These are phyloP conservation scores for Aspidiotus rigidus DNA, from an alignment of 2,888 invertebrate genomes.

Conservation along the genomic window DNA sequence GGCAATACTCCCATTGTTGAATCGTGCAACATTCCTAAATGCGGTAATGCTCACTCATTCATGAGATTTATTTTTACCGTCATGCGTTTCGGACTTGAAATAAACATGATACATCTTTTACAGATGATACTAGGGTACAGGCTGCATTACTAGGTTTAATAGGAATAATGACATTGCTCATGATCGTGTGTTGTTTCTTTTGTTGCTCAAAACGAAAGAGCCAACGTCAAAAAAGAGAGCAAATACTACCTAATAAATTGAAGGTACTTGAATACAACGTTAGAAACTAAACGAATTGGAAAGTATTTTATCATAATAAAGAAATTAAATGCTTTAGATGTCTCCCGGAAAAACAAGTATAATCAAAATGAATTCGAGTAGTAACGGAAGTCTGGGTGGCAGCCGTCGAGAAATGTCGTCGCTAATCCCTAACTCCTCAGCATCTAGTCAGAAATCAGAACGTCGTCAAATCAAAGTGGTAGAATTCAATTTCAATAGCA, in stretches of 20 bases:
- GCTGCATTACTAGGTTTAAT: slow-evolving; percentile 9
- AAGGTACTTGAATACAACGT: slow-evolving; percentile 5
- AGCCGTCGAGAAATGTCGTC: slow-evolving; percentile 40
- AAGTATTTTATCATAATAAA: too few species aligned
- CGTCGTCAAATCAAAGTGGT: slow-evolving; percentile 51
- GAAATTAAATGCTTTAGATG: slow-evolving; percentile 6
- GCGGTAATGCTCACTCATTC: slow-evolving; percentile 9
- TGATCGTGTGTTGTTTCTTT: slow-evolving; percentile 48
- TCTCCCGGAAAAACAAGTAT: slow-evolving; percentile 34
- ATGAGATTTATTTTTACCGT: not conserved
- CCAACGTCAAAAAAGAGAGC: slow-evolving; percentile 14
- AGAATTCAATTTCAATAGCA: slow-evolving; percentile 76
- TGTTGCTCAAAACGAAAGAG: slow-evolving; percentile 50
- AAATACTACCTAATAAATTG: slow-evolving; percentile 29
- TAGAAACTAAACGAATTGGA: too few species aligned
- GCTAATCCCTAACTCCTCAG: slow-evolving; percentile 39
- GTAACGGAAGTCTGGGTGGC: slow-evolving; percentile 37
- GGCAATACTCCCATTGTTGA: slow-evolving; percentile 9
- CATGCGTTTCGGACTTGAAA: not conserved
- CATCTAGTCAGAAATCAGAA: slow-evolving; percentile 40
- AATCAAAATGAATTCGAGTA: slow-evolving; percentile 23
- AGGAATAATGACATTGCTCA: slow-evolving; percentile 44
- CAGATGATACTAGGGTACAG: slow-evolving; percentile 14
- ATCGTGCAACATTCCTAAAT: slow-evolving; percentile 27
- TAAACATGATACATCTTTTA: not conserved